These are phyloP conservation scores for Lithophane leautieri DNA, from an alignment of 2,888 invertebrate species.

Conservation along the genomic window DNA sequence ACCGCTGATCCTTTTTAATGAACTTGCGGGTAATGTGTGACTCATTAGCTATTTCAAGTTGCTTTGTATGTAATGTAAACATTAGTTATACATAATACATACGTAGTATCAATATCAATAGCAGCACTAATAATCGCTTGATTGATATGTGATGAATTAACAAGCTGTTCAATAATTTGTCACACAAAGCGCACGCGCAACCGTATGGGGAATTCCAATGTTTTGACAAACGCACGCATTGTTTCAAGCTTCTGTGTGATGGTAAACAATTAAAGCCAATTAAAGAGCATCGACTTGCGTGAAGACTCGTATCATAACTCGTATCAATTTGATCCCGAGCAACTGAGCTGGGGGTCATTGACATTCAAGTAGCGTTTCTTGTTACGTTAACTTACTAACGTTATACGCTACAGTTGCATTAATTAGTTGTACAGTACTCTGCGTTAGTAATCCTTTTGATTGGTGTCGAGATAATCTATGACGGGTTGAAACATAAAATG, in stretches of 20 bases:
- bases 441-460: conserved; percentile 60
- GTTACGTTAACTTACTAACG: conserved; percentile 58
- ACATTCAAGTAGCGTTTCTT: conserved; percentile 68
- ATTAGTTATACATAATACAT: conserved; percentile 43
- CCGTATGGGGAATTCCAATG: conserved; percentile 35
- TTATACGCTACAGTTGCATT: conserved; percentile 59
- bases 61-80: conserved; percentile 76
- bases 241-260: conserved; percentile 51
- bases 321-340: conserved; percentile 85
- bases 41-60: conserved; percentile 83
- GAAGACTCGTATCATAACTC: conserved; percentile 82
- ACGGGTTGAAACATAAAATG: conserved; percentile 70
- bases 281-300: conserved; percentile 84
- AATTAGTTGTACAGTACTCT: conserved; percentile 61
- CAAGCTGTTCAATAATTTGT: conserved; percentile 26
- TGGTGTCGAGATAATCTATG: conserved; percentile 65
- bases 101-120: conserved; percentile 4
- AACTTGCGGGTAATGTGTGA: conserved; percentile 75
- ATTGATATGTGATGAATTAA: conserved; percentile 25
- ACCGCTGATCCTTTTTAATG: conserved; percentile 73
- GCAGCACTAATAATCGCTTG: conserved; percentile 7
- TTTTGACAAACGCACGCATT: conserved; percentile 49
- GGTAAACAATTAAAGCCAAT: conserved; percentile 83
- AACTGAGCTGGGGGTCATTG: conserved; percentile 80
- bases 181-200: conserved; percentile 38